These are phyloP conservation scores for Nannobrachium achirus DNA, from an alignment of 2,113 vertebrate genomes.

Conservation along the genomic window DNA sequence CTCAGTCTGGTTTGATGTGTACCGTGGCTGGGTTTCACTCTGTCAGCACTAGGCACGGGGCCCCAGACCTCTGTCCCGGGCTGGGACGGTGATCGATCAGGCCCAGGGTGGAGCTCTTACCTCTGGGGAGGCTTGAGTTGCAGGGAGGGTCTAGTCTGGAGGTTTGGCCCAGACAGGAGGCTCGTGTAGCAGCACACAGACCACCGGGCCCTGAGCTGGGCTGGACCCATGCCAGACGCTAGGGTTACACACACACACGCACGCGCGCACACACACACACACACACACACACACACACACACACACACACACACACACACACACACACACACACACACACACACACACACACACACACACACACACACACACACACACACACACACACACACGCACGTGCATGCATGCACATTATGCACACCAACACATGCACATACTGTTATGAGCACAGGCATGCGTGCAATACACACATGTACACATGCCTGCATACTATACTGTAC, in stretches of 20 bases:
- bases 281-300: not conserved
- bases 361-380: not conserved
- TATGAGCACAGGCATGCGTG: too few relatives aligned
- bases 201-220: conserved; percentile 14
- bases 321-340: not conserved
- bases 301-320: not conserved
- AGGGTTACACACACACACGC: conserved; percentile 8
- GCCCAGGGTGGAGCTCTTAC: conserved; percentile 18
- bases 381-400: too few relatives aligned
- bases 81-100: conserved; percentile 29
- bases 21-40: conserved; percentile 25
- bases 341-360: not conserved
- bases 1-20: conserved; percentile 20
- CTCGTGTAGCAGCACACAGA: conserved; percentile 30
- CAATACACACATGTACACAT: too few relatives aligned
- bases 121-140: conserved; percentile 17
- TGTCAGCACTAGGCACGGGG: conserved; percentile 17
- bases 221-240: conserved; percentile 40
- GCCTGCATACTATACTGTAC: too few relatives aligned
- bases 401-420: too few relatives aligned
- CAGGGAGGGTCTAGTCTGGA: conserved; percentile 15
- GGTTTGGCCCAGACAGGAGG: conserved; percentile 40
- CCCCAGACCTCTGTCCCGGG: not conserved
- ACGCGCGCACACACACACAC: not conserved
- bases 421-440: too few relatives aligned